Percentiles rank a stretch among this genome's conserved stretches.
Conservation (phyloP, 2,113 vertebrate genomes). For the Zingel zingel region DNA sequence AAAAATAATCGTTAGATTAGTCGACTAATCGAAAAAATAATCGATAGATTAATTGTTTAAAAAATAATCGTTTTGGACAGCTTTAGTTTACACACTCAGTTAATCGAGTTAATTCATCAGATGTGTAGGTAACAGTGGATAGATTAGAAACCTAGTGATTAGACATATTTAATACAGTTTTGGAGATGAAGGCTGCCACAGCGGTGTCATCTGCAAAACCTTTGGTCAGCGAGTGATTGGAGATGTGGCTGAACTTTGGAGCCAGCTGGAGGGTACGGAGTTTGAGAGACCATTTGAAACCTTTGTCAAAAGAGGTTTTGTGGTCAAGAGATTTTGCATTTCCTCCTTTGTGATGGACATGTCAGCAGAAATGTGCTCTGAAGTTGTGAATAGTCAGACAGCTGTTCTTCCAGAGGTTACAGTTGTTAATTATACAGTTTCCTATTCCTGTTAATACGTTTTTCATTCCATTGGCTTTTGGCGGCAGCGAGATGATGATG, state of each 20-base stretch:
- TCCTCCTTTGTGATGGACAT: conserved; percentile 42
- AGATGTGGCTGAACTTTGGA: conserved; percentile 43
- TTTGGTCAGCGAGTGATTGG: conserved; percentile 42
- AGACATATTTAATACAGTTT: conserved; percentile 7
- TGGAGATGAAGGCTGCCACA: background rate
- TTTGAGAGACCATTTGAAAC: conserved; percentile 31
- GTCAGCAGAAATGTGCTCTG: conserved; percentile 35
- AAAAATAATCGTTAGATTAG: too few species aligned
- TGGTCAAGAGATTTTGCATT: conserved; percentile 33
- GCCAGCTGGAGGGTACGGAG: conserved; percentile 18
- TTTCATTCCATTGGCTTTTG: conserved; percentile 7
- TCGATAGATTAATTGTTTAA: too few species aligned
- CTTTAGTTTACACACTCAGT: background rate
- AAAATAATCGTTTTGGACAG: too few species aligned
- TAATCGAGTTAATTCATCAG: background rate
- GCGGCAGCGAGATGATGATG: background rate
- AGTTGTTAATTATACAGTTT: conserved; percentile 32
- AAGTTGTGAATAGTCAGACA: conserved; percentile 28
- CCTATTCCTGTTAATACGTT: conserved; percentile 13
- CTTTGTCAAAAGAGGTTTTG: conserved; percentile 27
- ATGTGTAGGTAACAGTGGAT: background rate
- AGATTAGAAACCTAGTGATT: background rate
- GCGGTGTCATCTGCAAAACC: conserved; percentile 37
- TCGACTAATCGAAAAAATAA: too few species aligned
- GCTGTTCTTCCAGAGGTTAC: conserved; percentile 29